A percentile compares a stretch with the other conserved stretches of the same genome.
Evolutionary conservation across 1,140 invertebrate genomes (phyloP).

Genomic region (Psilanteris sp.): DNA sequence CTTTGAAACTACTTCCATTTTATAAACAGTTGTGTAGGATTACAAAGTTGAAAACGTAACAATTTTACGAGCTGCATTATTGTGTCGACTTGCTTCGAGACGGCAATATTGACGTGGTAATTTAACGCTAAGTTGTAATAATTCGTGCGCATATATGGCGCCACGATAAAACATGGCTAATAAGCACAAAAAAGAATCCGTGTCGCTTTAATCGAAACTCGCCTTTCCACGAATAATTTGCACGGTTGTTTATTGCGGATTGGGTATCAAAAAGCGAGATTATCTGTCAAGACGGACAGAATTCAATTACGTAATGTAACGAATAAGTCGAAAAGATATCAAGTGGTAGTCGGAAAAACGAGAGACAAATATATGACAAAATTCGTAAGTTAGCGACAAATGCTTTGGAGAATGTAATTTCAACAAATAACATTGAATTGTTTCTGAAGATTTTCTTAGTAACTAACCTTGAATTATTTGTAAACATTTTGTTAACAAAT

Average conservation of each 20-base stretch:
- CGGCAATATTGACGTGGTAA: slow-evolving; percentile 27
- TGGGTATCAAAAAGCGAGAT: slow-evolving; percentile 31
- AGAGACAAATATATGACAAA: no score
- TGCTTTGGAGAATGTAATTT: no score
- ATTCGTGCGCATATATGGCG: slow-evolving; percentile 29
- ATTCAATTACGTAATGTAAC: slow-evolving; percentile 28
- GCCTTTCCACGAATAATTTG: slow-evolving; percentile 34
- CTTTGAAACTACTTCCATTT: background rate
- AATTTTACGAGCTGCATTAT: slow-evolving; percentile 5
- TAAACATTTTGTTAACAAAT: no score
- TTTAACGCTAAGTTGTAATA: slow-evolving; percentile 24
- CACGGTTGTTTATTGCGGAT: slow-evolving; percentile 30
- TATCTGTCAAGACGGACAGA: slow-evolving; percentile 17
- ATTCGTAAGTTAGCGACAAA: no score
- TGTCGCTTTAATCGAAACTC: slow-evolving; percentile 37
- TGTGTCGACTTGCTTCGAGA: slow-evolving; percentile 8
- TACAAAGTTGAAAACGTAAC: background rate
- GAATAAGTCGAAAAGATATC: no score
- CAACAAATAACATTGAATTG: no score
- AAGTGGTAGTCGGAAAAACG: no score
- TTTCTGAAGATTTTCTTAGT: no score
- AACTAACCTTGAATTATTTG: no score
- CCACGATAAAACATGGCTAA: slow-evolving; percentile 42
- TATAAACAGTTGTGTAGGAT: background rate
- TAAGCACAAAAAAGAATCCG: slow-evolving; percentile 55